These are phyloP conservation scores for Ceramica pisi DNA, from an alignment of 2,888 invertebrate genomes.

Conservation along the genomic window DNA sequence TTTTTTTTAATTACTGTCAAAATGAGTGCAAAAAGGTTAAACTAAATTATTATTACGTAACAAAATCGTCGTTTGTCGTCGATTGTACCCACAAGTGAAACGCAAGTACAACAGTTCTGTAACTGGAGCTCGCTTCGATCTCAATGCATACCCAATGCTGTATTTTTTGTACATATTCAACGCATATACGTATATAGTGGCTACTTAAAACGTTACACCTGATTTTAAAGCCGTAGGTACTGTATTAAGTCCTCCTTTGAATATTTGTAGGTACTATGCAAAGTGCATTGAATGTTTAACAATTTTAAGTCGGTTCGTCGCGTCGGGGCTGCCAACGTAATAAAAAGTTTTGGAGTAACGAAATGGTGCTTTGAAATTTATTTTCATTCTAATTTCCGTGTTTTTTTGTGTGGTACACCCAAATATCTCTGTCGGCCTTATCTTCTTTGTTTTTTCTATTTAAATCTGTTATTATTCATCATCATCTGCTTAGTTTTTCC, in stretches of 20 bases:
- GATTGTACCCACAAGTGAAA: slow-evolving; percentile 66
- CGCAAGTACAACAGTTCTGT: slow-evolving; percentile 71
- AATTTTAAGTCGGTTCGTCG: slow-evolving; percentile 26
- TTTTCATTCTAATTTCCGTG: too few relatives aligned
- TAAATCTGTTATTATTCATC: too few relatives aligned
- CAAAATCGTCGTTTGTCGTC: slow-evolving; percentile 35
- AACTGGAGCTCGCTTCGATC: slow-evolving; percentile 67
- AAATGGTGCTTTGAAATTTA: not conserved
- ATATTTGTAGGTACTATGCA: slow-evolving; percentile 40
- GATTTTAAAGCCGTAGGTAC: slow-evolving; percentile 44
- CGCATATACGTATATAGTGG: slow-evolving; percentile 21
- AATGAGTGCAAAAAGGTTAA: slow-evolving; percentile 1
- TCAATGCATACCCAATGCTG: slow-evolving; percentile 60
- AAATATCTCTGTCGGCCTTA: too few relatives aligned
- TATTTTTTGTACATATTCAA: slow-evolving; percentile 60
- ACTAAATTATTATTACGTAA: slow-evolving; percentile 28
- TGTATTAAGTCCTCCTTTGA: slow-evolving; percentile 37
- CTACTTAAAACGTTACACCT: slow-evolving; percentile 51
- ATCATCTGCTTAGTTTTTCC: too few relatives aligned
- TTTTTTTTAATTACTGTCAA: not conserved
- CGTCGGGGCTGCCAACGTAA: not conserved
- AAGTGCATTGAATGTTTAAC: slow-evolving; percentile 37
- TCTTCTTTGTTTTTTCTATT: too few relatives aligned
- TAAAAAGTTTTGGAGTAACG: not conserved
- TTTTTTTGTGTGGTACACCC: too few relatives aligned